These are phyloP conservation scores for Perca schrenkii DNA, from an alignment of 2,113 vertebrate genomes.

Conservation along the genomic window DNA sequence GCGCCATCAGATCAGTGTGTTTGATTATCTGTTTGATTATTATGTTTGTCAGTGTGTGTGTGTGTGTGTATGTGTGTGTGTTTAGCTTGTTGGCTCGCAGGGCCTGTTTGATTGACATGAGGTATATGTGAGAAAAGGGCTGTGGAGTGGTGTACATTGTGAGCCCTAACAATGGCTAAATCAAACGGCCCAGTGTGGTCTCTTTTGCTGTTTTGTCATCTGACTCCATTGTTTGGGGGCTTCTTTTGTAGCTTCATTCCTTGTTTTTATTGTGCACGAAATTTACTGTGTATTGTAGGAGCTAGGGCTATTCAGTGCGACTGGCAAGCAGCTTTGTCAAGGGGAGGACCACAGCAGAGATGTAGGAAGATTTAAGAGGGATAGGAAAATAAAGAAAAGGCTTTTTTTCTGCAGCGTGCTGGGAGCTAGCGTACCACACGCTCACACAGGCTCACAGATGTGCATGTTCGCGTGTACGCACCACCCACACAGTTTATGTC, in stretches of 20 bases:
- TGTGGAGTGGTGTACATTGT: constrained; percentile 81
- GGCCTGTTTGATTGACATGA: constrained; percentile 75
- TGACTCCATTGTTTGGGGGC: constrained; percentile 80
- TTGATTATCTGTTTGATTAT: constrained; percentile 42
- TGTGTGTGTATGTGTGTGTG: constrained; percentile 31
- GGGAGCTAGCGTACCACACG: constrained; percentile 67
- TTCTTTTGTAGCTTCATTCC: constrained; percentile 82
- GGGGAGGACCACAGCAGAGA: constrained; percentile 76
- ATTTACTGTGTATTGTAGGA: constrained; percentile 87
- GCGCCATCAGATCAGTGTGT: background rate
- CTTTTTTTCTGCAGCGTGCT: constrained; percentile 53
- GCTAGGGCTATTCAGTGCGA: constrained; percentile 79
- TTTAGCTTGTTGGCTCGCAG: constrained; percentile 70
- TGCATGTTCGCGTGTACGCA: constrained; percentile 72
- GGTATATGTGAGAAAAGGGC: constrained; percentile 79
- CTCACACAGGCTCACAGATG: constrained; percentile 72
- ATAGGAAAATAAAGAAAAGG: constrained; percentile 77
- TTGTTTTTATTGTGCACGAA: constrained; percentile 84
- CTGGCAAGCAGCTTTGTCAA: constrained; percentile 80
- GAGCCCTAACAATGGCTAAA: constrained; percentile 80
- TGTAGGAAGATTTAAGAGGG: constrained; percentile 83
- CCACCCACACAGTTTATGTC: constrained; percentile 76
- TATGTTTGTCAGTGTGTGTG: constrained; percentile 25
- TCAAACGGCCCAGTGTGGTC: constrained; percentile 81
- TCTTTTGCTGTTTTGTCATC: constrained; percentile 85